A percentile compares a stretch with the other conserved stretches of the same genome.
phyloP scores from a whole-genome alignment of 2,888 invertebrate species.

The Ecliptopera silaceata region DNA sequence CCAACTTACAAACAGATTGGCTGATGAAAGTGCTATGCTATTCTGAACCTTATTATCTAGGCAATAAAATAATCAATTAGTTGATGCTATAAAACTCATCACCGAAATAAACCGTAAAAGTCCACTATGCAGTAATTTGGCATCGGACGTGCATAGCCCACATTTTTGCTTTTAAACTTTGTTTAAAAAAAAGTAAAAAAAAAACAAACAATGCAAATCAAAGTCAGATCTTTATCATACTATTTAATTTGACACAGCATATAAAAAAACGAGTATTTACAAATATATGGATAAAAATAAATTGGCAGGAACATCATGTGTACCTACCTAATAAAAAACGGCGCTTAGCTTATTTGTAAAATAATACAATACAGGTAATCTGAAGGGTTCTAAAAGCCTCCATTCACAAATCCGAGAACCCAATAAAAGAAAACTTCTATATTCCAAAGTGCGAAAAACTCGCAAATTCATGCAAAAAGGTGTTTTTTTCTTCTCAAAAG shows the following conservation, averaged over 20 bases:
- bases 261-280: too few species aligned
- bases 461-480: slow-evolving; percentile 31
- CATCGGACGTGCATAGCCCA: too few species aligned
- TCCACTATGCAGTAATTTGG: too few species aligned
- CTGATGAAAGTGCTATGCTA: neutral
- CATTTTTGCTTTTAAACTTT: too few species aligned
- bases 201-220: too few species aligned
- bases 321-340: too few species aligned
- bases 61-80: neutral
- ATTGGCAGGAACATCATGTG: too few species aligned
- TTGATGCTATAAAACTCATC: neutral
- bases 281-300: too few species aligned
- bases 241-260: too few species aligned
- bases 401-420: slow-evolving; percentile 9
- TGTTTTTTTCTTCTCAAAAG: slow-evolving; percentile 45
- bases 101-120: too few species aligned
- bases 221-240: too few species aligned
- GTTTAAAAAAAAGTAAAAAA: too few species aligned
- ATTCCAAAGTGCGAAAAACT: slow-evolving; percentile 17
- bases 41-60: slow-evolving; percentile 1
- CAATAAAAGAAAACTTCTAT: slow-evolving; percentile 13
- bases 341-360: neutral
- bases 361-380: neutral
- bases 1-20: slow-evolving; percentile 33
- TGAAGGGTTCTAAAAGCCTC: slow-evolving; percentile 1